These are phyloP conservation scores for Galaxias olidus DNA, from an alignment of 2,797 vertebrate genomes.

Conservation along the genomic window DNA sequence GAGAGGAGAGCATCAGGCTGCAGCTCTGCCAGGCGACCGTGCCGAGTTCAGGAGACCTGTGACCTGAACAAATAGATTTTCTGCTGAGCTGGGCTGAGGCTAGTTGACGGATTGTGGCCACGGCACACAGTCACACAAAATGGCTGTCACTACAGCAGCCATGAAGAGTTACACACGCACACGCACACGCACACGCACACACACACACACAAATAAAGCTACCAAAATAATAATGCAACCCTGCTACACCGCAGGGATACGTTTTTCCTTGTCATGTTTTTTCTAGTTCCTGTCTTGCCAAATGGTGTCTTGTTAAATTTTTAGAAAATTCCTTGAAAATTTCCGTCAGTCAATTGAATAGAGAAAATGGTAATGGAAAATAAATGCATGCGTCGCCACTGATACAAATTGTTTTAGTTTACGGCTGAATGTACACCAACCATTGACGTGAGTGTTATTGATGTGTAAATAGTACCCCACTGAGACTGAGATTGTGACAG, in stretches of 20 bases:
- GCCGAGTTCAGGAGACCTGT: conserved; percentile 20
- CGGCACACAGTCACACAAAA: conserved; percentile 33
- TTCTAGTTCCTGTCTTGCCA: not conserved
- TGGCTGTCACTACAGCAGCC: conserved; percentile 24
- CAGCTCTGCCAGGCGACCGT: not conserved
- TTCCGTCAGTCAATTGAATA: too few species aligned
- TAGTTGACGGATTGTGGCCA: conserved; percentile 10
- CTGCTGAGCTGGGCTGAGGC: conserved; percentile 8
- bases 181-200: not conserved
- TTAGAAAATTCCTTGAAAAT: too few species aligned
- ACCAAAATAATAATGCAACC: conserved; percentile 1
- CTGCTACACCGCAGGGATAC: not conserved
- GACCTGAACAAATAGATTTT: conserved; percentile 31
- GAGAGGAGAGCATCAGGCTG: not conserved
- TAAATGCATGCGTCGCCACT: not conserved
- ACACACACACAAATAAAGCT: not conserved
- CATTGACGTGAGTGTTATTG: conserved; percentile 45
- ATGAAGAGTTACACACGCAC: conserved; percentile 15
- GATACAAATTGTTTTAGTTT: conserved; percentile 1
- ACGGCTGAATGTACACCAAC: conserved; percentile 30
- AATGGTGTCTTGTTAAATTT: too few species aligned
- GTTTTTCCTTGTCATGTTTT: not conserved
- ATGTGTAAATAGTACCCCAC: conserved; percentile 52
- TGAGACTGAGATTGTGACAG: conserved; percentile 51
- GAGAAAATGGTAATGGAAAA: not conserved